Base-by-base conservation (phyloP, 2,888 invertebrate genomes). In the Exephanes ischioxanthus region DNA sequence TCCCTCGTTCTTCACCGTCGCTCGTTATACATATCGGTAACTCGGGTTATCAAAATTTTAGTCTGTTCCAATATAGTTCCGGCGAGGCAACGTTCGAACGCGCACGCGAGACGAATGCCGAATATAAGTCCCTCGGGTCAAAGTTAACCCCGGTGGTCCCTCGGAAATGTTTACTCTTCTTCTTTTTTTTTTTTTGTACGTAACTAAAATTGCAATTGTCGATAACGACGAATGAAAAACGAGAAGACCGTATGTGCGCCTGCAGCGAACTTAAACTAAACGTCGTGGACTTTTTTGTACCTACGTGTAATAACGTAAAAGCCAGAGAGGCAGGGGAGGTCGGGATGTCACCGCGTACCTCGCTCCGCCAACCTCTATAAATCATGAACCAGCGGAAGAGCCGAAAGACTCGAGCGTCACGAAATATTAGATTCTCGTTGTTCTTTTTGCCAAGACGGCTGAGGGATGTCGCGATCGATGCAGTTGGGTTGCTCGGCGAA, bases 271-370 rank as follows among this genome's bases (percentile, higher is more conserved):
- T 75, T 48, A 16, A 30, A 19, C 63, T n/a, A 48, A 30, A 45
- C 37, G 37, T 41, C 14, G 11, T 51, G 4, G 71, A 33, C 4
- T 30, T 63, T 26, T 33, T 63, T 19, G 48, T 45, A 26, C n/a
- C 48, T 75, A 9, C 33, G 45, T 63, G 45, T 33, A 63, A 63
- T 75, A 75, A 63, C 33, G 70, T 79, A 51, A 71, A 71, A 79
- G 61, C 48, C 7, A 37, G 45, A 53, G 33, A 55, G n/a, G 58
- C 19, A 19, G 70, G 80, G 53, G n/a, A 83, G 87, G 84, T 87
- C 79, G 86, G 71, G 70, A 89, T 89, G 90, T 90, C 89, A 89
- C 86, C 81, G 86, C 68, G 89, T 90, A 80, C 89, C 89, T 87
- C 85, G 86, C 88, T 88, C 84, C 80, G 87, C 78, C 88, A 85